Conservation (phyloP, 2,113 vertebrate species). For the Sorex araneus region DNA sequence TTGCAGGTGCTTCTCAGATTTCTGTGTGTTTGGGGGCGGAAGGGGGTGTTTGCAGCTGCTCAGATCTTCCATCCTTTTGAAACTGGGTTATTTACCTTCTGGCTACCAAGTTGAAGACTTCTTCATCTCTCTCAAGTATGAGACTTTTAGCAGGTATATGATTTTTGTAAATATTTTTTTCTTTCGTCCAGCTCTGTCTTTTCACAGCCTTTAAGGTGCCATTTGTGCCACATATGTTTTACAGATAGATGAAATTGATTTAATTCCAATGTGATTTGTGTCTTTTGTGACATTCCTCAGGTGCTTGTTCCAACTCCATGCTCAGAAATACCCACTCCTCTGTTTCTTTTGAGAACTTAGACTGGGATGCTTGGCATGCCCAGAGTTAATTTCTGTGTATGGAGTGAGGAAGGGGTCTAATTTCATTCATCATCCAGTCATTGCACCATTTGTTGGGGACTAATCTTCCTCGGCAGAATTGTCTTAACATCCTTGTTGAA, state of each 20-base stretch:
- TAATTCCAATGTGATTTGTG: not conserved
- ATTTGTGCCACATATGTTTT: not conserved
- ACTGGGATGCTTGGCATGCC: not conserved
- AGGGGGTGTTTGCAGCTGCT: not conserved
- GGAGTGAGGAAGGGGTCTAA: not conserved
- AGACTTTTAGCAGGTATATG: not conserved
- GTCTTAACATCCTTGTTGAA: not conserved
- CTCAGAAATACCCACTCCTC: not conserved
- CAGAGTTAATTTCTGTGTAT: slow-evolving; percentile 25
- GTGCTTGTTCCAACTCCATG: not conserved
- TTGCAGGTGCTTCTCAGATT: not conserved
- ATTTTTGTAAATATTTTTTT: slow-evolving; percentile 50
- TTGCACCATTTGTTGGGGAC: not conserved
- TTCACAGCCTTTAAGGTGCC: not conserved
- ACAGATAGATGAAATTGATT: not conserved
- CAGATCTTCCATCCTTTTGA: not conserved
- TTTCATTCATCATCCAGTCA: not conserved
- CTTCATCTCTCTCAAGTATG: not conserved
- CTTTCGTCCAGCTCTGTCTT: slow-evolving; percentile 4
- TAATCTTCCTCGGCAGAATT: not conserved
- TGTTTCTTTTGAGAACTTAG: slow-evolving; percentile 8
- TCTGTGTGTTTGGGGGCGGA: not conserved
- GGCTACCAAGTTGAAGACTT: slow-evolving; percentile 29
- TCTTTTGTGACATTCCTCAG: not conserved
- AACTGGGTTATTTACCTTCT: not conserved